phyloP scores from a whole-genome alignment of 2,797 vertebrate species.

The Cirrhinus molitorella region DNA sequence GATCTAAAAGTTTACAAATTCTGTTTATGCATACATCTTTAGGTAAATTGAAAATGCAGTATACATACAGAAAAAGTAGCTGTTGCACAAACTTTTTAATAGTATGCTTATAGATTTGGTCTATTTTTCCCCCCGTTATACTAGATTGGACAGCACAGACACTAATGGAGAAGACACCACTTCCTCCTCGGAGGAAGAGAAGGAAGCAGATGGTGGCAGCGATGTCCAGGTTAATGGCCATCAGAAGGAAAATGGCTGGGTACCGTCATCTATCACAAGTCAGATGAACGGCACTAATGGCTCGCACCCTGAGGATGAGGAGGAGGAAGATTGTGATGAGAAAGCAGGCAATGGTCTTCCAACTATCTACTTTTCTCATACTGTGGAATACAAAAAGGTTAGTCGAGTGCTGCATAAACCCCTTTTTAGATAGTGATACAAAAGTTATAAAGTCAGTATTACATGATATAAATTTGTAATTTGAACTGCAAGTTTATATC shows the following conservation, averaged over 20 bases:
- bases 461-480: no score
- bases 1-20: not conserved
- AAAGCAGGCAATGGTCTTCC: constrained; percentile 79
- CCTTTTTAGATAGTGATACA: not conserved
- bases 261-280: constrained; percentile 26
- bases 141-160: constrained; percentile 79
- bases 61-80: not conserved
- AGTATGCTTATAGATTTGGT: not conserved
- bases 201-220: constrained; percentile 73
- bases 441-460: not conserved
- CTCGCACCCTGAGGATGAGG: constrained; percentile 58
- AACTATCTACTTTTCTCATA: constrained; percentile 95
- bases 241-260: constrained; percentile 63
- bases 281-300: constrained; percentile 54
- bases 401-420: not conserved
- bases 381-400: constrained; percentile 95
- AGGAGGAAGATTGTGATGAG: constrained; percentile 65
- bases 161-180: constrained; percentile 82
- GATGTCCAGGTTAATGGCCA: constrained; percentile 65
- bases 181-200: constrained; percentile 90
- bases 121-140: not conserved
- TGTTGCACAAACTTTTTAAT: not conserved
- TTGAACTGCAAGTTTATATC: no score
- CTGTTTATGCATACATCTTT: not conserved
- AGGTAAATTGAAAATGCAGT: not conserved